Evolutionary conservation across 2,888 invertebrate species (phyloP).

Genomic region (Lasioglossum marginatum): DNA sequence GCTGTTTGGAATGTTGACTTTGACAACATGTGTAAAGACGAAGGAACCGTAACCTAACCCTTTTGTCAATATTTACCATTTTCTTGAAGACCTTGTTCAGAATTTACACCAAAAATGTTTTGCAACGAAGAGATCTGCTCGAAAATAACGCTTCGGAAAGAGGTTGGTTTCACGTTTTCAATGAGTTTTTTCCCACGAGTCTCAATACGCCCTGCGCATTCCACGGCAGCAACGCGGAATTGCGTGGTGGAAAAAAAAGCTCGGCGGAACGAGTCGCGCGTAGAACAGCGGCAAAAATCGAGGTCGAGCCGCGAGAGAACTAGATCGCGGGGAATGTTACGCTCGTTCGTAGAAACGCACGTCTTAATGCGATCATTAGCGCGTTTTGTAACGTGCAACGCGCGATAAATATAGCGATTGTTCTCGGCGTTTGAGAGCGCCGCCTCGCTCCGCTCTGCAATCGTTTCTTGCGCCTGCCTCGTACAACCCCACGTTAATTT

Average conservation of each 20-base stretch:
- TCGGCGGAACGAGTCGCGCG: constrained; percentile 30
- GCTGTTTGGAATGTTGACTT: too few relatives aligned
- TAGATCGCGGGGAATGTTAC: constrained; percentile 29
- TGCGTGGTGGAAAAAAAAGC: background rate
- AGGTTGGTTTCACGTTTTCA: background rate
- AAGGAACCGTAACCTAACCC: too few relatives aligned
- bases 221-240: background rate
- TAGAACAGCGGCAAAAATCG: constrained; percentile 38
- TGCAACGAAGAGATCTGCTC: background rate
- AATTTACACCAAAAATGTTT: too few relatives aligned
- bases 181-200: background rate
- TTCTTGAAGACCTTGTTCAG: background rate
- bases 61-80: too few relatives aligned
- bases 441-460: constrained; percentile 12
- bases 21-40: too few relatives aligned
- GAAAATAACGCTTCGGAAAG: background rate
- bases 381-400: constrained; percentile 40
- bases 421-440: constrained; percentile 15
- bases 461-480: constrained; percentile 32
- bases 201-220: background rate
- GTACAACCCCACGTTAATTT: constrained; percentile 27
- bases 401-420: constrained; percentile 48
- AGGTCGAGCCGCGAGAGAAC: background rate
- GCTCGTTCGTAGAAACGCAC: constrained; percentile 43
- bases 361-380: constrained; percentile 46